Percentiles rank a stretch among this genome's conserved stretches.
Conservation (phyloP, 1,140 invertebrate species). For the Dryas iulia region DNA sequence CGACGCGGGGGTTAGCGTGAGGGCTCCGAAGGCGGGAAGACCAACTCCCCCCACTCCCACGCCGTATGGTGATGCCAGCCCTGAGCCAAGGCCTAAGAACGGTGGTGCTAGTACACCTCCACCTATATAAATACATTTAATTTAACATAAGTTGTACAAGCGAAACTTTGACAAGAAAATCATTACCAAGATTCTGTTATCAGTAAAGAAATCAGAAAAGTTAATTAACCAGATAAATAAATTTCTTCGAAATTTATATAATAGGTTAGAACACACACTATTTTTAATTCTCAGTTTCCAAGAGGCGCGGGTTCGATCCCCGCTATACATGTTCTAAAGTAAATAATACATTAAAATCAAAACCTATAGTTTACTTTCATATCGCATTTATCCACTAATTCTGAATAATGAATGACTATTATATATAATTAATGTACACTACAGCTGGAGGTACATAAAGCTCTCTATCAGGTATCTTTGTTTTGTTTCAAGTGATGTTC, state of each 20-base stretch:
- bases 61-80: slow-evolving; percentile 91
- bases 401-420: background rate
- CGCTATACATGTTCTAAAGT: too few species aligned
- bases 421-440: background rate
- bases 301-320: too few species aligned
- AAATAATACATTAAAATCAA: too few species aligned
- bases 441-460: background rate
- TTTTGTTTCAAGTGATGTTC: background rate
- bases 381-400: background rate
- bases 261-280: too few species aligned
- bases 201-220: too few species aligned
- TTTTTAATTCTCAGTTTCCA: too few species aligned
- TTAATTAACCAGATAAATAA: too few species aligned
- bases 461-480: background rate
- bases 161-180: too few species aligned
- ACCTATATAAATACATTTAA: slow-evolving; percentile 37
- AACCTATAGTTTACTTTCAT: too few species aligned
- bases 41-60: slow-evolving; percentile 85
- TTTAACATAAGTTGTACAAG: background rate
- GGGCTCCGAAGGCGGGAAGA: slow-evolving; percentile 86
- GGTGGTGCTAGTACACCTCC: slow-evolving; percentile 80
- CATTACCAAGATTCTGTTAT: too few species aligned
- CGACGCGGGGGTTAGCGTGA: slow-evolving; percentile 85
- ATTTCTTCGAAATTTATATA: too few species aligned
- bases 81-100: slow-evolving; percentile 80